These are phyloP conservation scores for Eurypyga helias DNA, from an alignment of 2,113 vertebrate genomes.

Conservation along the genomic window DNA sequence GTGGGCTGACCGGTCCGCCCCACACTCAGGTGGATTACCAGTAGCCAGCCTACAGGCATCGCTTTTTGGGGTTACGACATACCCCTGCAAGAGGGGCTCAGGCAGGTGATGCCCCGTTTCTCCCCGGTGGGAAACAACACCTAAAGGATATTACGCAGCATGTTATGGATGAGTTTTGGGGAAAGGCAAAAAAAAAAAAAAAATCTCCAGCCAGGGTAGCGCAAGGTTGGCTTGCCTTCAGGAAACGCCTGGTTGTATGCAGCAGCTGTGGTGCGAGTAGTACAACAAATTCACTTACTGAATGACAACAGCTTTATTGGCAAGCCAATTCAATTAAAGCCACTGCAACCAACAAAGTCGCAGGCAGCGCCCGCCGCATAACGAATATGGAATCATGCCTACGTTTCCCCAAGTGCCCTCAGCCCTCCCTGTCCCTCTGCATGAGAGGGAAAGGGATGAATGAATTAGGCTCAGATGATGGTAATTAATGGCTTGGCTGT, in stretches of 20 bases:
- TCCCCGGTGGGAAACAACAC: not conserved
- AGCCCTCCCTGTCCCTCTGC: slow-evolving; percentile 82
- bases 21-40: not conserved
- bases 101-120: accelerated
- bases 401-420: slow-evolving; percentile 82
- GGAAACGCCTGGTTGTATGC: slow-evolving; percentile 84
- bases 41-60: not conserved
- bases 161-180: not conserved
- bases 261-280: slow-evolving; percentile 86
- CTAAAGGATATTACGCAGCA: not conserved
- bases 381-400: slow-evolving; percentile 84
- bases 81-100: not conserved
- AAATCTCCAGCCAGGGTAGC: slow-evolving; percentile 69
- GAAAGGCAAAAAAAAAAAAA: not conserved
- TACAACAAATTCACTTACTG: slow-evolving; percentile 90
- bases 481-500: slow-evolving; percentile 89
- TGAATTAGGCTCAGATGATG: slow-evolving; percentile 84
- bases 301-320: slow-evolving; percentile 93
- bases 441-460: slow-evolving; percentile 83
- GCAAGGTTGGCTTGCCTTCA: slow-evolving; percentile 83
- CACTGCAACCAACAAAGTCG: slow-evolving; percentile 86
- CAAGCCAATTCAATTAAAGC: slow-evolving; percentile 94
- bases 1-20: not conserved
- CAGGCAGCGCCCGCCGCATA: slow-evolving; percentile 80
- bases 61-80: not conserved